A percentile compares a stretch with the other conserved stretches of the same genome.
These are phyloP conservation scores for Teleogryllus oceanicus DNA, from an alignment of 2,888 invertebrate species.

Conservation along the genomic window DNA sequence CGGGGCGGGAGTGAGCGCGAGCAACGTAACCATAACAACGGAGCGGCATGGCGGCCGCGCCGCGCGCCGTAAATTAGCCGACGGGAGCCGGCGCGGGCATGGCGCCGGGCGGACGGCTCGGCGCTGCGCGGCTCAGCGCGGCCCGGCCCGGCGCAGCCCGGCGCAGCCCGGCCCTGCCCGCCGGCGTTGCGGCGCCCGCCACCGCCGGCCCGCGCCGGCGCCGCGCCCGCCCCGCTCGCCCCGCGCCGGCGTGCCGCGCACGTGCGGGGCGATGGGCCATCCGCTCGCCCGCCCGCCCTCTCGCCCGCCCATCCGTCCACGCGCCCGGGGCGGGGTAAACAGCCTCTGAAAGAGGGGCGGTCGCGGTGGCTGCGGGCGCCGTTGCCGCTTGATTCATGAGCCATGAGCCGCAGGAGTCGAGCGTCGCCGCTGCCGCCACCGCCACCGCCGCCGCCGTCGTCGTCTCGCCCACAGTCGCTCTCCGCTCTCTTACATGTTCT, in stretches of 20 bases:
- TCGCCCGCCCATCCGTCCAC: not conserved
- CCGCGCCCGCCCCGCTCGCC: not conserved
- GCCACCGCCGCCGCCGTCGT: not conserved
- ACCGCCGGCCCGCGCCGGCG: not conserved
- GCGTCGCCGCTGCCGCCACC: not conserved
- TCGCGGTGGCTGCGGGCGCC: not conserved
- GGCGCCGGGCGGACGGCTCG: not conserved
- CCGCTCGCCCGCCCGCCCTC: not conserved
- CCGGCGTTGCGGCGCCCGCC: not conserved
- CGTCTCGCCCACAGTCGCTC: not conserved
- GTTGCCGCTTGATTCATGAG: not conserved
- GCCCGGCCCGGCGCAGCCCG: not conserved
- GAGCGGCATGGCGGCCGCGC: conserved; percentile 20
- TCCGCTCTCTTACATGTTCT: not conserved
- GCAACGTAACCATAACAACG: not conserved
- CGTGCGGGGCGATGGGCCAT: too few relatives aligned
- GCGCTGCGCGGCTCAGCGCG: too few relatives aligned
- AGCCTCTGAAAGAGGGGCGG: not conserved
- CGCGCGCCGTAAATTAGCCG: not conserved
- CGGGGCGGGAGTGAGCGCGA: not conserved
- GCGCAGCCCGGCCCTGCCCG: not conserved
- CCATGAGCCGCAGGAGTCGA: not conserved
- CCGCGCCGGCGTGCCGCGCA: too few relatives aligned
- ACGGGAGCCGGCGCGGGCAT: not conserved
- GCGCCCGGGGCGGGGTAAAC: not conserved